Conservation (phyloP, 2,888 invertebrate genomes). For the Eupithecia subumbrata region DNA sequence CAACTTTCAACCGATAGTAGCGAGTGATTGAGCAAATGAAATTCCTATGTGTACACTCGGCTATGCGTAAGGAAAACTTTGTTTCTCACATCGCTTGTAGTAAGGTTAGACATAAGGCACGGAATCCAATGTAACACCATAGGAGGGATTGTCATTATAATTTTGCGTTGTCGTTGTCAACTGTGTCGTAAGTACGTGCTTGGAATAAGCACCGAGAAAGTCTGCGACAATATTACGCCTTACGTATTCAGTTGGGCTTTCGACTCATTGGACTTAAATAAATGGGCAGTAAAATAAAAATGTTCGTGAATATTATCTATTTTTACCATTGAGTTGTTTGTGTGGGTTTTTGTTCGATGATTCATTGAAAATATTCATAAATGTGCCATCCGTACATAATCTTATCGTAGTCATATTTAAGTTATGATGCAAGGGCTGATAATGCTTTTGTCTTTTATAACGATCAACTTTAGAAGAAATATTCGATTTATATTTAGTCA, state of each 20-base stretch:
- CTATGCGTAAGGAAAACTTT: constrained; percentile 27
- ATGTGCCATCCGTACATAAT: neutral
- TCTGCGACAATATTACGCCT: constrained; percentile 51
- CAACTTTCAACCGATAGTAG: constrained; percentile 40
- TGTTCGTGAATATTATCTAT: neutral
- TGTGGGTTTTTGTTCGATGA: neutral
- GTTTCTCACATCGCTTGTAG: constrained; percentile 12
- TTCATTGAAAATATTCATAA: constrained; percentile 13
- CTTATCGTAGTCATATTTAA: constrained; percentile 8
- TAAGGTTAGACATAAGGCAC: constrained; percentile 46
- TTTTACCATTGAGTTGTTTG: constrained; percentile 1
- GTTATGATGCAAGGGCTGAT: constrained; percentile 8
- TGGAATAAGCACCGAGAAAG: constrained; percentile 73
- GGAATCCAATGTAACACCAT: constrained; percentile 48
- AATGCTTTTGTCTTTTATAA: constrained; percentile 5
- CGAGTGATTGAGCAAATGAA: constrained; percentile 48
- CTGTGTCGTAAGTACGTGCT: constrained; percentile 68
- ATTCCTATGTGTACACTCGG: constrained; percentile 45
- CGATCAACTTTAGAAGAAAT: neutral
- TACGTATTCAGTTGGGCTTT: constrained; percentile 62
- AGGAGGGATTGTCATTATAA: constrained; percentile 52
- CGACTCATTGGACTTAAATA: constrained; percentile 39
- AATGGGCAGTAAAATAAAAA: constrained; percentile 14
- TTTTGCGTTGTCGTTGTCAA: constrained; percentile 47
- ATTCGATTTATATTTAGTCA: neutral